Conservation (phyloP, 2,888 invertebrate genomes). For the Ectobius pallidus region DNA sequence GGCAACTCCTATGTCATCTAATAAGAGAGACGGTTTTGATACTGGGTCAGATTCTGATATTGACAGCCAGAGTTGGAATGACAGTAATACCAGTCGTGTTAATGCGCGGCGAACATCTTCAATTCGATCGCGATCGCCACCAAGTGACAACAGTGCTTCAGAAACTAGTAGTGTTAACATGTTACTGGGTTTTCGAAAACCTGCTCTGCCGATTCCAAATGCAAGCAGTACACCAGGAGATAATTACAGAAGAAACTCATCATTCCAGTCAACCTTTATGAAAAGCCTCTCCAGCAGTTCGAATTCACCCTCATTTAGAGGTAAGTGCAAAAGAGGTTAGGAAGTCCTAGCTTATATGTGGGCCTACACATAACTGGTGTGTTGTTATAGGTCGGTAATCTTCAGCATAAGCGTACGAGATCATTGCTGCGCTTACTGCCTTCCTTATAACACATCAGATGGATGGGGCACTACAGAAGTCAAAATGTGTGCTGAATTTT, state of each 20-base stretch:
- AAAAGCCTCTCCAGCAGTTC: not conserved
- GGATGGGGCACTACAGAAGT: too few relatives aligned
- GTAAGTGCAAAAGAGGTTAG: too few relatives aligned
- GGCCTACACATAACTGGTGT: too few relatives aligned
- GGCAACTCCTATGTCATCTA: too few relatives aligned
- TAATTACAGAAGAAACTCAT: not conserved
- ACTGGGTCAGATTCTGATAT: constrained; percentile 76
- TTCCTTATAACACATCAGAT: too few relatives aligned
- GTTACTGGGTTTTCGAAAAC: not conserved
- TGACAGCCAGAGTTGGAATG: constrained; percentile 25
- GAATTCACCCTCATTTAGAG: too few relatives aligned
- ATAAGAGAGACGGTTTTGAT: constrained; percentile 68
- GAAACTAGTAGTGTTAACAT: constrained; percentile 3
- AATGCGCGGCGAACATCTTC: not conserved
- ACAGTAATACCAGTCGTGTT: not conserved
- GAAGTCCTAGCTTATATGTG: too few relatives aligned
- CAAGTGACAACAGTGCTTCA: not conserved
- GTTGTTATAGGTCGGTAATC: too few relatives aligned
- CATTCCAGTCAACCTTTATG: constrained; percentile 11
- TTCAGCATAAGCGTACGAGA: too few relatives aligned
- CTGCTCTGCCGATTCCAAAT: not conserved
- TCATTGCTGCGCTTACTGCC: too few relatives aligned
- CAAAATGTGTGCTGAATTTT: too few relatives aligned
- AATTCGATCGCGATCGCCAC: not conserved
- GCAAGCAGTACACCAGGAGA: not conserved